These are phyloP conservation scores for Diadumene lineata DNA, from an alignment of 92 coral and sea anemone species.

Conservation along the genomic window DNA sequence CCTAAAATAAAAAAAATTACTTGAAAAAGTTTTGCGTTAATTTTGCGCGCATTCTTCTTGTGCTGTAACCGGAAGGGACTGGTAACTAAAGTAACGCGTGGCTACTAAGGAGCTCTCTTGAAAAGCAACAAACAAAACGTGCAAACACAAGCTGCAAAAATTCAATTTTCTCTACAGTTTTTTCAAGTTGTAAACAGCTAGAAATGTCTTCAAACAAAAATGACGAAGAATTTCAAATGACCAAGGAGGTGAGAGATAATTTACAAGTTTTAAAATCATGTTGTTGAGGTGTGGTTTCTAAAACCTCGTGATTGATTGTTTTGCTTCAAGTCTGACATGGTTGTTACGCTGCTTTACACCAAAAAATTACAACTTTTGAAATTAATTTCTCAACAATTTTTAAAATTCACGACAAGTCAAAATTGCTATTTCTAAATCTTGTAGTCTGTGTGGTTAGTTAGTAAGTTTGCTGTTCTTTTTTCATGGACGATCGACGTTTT, in stretches of 20 bases:
- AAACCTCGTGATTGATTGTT: constrained; percentile 9
- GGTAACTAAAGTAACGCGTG: constrained; percentile 4
- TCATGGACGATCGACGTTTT: too few species aligned
- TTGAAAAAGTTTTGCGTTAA: background rate
- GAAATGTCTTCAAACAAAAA: constrained; percentile 54
- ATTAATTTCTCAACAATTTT: too few species aligned
- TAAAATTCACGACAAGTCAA: too few species aligned
- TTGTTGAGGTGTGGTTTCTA: constrained; percentile 10
- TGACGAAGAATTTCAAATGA: constrained; percentile 73
- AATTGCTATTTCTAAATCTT: too few species aligned
- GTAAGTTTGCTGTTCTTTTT: too few species aligned
- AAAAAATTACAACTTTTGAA: background rate
- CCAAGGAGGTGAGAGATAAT: constrained; percentile 63
- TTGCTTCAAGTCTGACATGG: constrained; percentile 6
- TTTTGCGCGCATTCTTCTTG: background rate
- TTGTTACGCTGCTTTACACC: background rate
- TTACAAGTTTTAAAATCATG: background rate
- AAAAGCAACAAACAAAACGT: constrained; percentile 28
- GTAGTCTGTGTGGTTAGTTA: too few species aligned
- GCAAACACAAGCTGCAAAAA: background rate
- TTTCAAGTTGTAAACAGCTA: background rate
- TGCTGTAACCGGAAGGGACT: background rate
- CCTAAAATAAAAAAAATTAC: background rate
- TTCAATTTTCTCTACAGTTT: background rate
- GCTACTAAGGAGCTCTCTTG: constrained; percentile 8